A percentile compares a stretch with the other conserved stretches of the same genome.
Conservation (phyloP, 1,140 invertebrate genomes). For the Zaprionus gabonicus region DNA sequence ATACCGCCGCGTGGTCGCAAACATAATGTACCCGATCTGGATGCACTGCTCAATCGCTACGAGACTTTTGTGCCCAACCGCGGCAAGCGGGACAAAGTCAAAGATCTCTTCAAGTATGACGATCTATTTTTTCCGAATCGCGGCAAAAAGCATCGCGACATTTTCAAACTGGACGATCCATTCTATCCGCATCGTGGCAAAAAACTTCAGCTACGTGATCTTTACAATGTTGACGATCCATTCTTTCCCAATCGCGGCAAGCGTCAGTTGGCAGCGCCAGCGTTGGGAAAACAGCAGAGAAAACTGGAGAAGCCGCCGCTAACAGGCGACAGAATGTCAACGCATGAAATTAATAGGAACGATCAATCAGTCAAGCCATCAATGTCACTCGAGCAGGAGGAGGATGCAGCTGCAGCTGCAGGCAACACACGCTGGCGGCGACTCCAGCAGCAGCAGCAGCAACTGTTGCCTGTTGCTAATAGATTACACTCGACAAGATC, state of each 20-base stretch:
- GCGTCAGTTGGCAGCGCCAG: constrained; percentile 46
- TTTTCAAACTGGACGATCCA: constrained; percentile 64
- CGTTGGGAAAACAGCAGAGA: constrained; percentile 9
- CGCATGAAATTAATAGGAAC: constrained; percentile 80
- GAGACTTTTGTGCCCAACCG: constrained; percentile 82
- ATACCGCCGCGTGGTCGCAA: constrained; percentile 80
- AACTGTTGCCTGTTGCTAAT: constrained; percentile 56
- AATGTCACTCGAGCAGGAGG: constrained; percentile 62
- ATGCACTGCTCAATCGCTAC: constrained; percentile 67
- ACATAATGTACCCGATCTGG: constrained; percentile 70
- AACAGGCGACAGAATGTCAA: constrained; percentile 70
- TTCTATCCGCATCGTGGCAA: constrained; percentile 77
- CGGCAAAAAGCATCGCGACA: constrained; percentile 71
- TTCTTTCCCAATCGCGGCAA: constrained; percentile 79
- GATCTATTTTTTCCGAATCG: constrained; percentile 83
- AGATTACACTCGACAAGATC: constrained; percentile 80
- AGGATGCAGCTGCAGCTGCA: constrained; percentile 39
- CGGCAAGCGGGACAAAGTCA: constrained; percentile 79
- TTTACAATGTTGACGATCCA: constrained; percentile 71
- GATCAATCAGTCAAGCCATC: constrained; percentile 82
- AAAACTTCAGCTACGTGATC: constrained; percentile 73
- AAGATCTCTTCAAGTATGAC: constrained; percentile 82
- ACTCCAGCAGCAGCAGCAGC: constrained; percentile 26
- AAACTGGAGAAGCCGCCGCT: constrained; percentile 11
- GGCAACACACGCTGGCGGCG: constrained; percentile 30